A percentile compares a stretch with the other conserved stretches of the same genome.
Conservation (phyloP, 1,140 invertebrate genomes). For the Zaprionus nigranus region DNA sequence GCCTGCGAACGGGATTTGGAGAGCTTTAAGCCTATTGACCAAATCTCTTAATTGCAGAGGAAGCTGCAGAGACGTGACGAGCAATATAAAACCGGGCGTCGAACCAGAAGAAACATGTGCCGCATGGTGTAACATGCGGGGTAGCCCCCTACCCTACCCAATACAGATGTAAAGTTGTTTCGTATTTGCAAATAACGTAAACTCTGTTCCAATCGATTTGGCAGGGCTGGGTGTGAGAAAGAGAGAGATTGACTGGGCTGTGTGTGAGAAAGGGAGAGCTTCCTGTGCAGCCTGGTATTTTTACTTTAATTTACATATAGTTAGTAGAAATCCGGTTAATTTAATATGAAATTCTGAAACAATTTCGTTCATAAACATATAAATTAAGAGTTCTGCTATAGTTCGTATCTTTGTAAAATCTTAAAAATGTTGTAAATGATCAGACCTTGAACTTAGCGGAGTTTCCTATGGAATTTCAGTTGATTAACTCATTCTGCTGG, state of each 20-base stretch:
- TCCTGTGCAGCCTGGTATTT: not conserved
- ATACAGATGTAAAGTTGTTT: not conserved
- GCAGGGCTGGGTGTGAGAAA: not conserved
- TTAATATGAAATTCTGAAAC: not conserved
- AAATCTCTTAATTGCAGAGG: conserved; percentile 64
- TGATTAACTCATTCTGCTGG: not conserved
- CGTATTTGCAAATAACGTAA: conserved; percentile 43
- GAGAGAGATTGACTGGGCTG: no score
- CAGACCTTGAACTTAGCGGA: not conserved
- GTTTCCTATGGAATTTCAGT: not conserved
- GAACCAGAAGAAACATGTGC: conserved; percentile 44
- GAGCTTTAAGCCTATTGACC: conserved; percentile 32
- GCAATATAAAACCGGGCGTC: conserved; percentile 40
- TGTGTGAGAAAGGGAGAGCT: not conserved
- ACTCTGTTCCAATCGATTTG: conserved; percentile 19
- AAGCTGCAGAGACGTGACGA: conserved; percentile 63
- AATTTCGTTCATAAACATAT: no score
- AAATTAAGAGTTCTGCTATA: no score
- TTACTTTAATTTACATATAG: not conserved
- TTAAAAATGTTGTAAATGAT: not conserved
- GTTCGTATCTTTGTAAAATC: no score
- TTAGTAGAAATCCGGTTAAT: not conserved
- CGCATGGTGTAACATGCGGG: conserved; percentile 28
- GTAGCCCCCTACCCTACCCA: not conserved
- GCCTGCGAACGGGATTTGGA: not conserved